phyloP scores from a whole-genome alignment of 2,113 vertebrate genomes.

The Aix galericulata region DNA sequence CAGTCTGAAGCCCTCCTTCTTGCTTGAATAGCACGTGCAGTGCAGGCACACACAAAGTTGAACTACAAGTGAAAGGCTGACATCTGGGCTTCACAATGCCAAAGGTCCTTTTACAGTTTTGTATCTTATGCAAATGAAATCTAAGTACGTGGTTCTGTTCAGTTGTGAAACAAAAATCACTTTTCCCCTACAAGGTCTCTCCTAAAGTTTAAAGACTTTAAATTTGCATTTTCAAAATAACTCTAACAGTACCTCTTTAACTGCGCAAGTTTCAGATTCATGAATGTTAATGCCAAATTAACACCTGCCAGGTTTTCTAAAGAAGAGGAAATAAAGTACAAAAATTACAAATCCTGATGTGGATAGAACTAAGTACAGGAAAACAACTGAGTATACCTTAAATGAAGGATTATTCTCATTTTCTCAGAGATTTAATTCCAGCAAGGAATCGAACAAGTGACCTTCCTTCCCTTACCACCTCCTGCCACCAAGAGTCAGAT shows the following conservation, averaged over 20 bases:
- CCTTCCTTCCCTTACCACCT: not conserved
- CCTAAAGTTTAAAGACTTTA: not conserved
- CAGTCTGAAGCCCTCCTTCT: not conserved
- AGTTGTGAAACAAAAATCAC: not conserved
- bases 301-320: not conserved
- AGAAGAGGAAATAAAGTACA: not conserved
- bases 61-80: not conserved
- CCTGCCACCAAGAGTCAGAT: not conserved
- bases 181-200: not conserved
- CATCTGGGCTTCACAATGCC: not conserved
- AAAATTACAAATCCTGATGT: not conserved
- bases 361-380: not conserved
- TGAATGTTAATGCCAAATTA: not conserved
- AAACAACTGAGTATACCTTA: not conserved
- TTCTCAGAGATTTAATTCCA: slow-evolving; percentile 29
- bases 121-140: not conserved
- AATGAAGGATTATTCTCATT: slow-evolving; percentile 8
- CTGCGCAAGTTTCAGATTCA: not conserved
- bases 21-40: not conserved
- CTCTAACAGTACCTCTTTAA: not conserved
- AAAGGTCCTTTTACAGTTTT: not conserved
- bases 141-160: not conserved
- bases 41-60: not conserved
- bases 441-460: not conserved
- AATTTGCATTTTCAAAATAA: not conserved